Evolutionary conservation across 2,797 vertebrate species (phyloP).

Genomic region (Glyptemys insculpta): DNA sequence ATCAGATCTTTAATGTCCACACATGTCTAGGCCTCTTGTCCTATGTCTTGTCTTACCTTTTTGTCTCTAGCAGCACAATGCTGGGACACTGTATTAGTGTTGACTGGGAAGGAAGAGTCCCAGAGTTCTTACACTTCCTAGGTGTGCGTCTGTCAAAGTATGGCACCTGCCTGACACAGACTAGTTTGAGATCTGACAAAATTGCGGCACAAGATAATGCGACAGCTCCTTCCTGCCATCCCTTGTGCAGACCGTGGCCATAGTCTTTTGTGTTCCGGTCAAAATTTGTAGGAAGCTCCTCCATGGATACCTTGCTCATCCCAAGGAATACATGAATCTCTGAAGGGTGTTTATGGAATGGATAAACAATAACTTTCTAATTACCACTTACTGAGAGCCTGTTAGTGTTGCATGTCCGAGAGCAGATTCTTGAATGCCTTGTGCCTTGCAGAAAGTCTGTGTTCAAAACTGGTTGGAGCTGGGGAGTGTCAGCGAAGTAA

Average conservation of each 20-base stretch:
- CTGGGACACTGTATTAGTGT: neutral
- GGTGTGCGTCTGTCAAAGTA: neutral
- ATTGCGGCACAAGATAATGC: neutral
- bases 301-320: neutral
- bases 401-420: neutral
- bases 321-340: neutral
- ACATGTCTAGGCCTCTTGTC: neutral
- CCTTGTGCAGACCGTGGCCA: rapidly evolving
- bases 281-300: neutral
- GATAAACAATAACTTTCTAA: neutral
- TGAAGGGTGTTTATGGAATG: rapidly evolving
- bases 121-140: neutral
- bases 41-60: neutral
- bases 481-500: neutral
- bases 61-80: neutral
- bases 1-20: neutral
- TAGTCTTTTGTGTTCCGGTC: neutral
- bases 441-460: neutral
- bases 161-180: rapidly evolving
- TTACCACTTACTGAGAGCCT: neutral
- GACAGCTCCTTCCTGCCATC: neutral
- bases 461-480: neutral
- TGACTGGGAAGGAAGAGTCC: neutral
- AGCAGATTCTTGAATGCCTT: rapidly evolving
- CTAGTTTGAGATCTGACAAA: rapidly evolving